Base-by-base conservation (phyloP, 2,113 vertebrate species). In the Bufo bufo region DNA sequence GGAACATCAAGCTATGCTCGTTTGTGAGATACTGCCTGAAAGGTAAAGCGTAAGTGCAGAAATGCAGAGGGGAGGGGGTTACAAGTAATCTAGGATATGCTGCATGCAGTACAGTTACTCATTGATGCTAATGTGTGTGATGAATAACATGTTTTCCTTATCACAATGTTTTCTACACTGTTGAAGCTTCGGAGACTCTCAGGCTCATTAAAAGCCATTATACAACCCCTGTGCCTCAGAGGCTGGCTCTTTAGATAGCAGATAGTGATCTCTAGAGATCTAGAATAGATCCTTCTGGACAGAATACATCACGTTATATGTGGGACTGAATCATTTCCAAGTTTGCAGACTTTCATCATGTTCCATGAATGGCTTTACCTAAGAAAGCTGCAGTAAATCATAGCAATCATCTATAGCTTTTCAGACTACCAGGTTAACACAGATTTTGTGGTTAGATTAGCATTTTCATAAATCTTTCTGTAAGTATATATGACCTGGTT, bases 171-270 rank as follows among this genome's bases (percentile, higher is more conserved):
- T 78, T n/a, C 77, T 54, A 14, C 54, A 16, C 23, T 79, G 77
- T 33, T 79, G 77, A 23, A 58, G n/a, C 77, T 79, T 56, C 7
- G n/a, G 50, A 58, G 52, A 58, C 77, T 79, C n/a, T 74, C 71
- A 19, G 45, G 71, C 71, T 74, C 71, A 54, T 79, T 56, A 74
- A 54, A n/a, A 23, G 52, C 54, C 77, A 79, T 79, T 79, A 58
- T 23, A 54, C 77, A 52, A 23, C 20, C 20, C 47, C 45, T 77
- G 47, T 16, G 69, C 13, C 4, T 74, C 49, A 19, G 43, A 23
- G 75, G 12, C 13, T 79, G 6, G 50, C 33, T 79, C 52, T 79
- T 56, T 79, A 79, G 50, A 79, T 79, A 79, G 77, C 77, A 74
- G 71, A 66, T 77, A 77, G 14, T 50, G 74, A 33, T 79, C 77